A percentile compares a stretch with the other conserved stretches of the same genome.
These are phyloP conservation scores for Channallabes apus DNA, from an alignment of 2,797 vertebrate species.

Conservation along the genomic window DNA sequence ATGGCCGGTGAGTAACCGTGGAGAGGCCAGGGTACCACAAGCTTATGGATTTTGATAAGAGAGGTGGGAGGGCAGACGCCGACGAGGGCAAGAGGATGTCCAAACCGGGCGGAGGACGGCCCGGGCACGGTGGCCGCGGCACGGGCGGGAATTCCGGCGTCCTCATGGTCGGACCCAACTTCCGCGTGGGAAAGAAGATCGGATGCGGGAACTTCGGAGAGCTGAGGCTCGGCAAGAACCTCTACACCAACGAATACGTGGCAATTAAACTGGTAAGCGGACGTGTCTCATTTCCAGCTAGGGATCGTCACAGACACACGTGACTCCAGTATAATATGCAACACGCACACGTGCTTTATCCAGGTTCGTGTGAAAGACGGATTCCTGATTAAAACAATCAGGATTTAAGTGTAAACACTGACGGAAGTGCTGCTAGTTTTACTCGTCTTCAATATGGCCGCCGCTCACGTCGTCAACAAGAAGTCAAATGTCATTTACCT, in stretches of 20 bases:
- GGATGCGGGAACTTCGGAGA: constrained; percentile 98
- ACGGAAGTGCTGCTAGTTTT: neutral
- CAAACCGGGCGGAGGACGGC: constrained; percentile 84
- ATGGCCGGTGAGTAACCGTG: constrained; percentile 97
- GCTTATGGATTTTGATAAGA: constrained; percentile 99
- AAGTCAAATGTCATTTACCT: neutral
- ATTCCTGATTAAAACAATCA: neutral
- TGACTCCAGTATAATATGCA: neutral
- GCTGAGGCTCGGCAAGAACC: constrained; percentile 96
- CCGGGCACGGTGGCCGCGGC: constrained; percentile 83
- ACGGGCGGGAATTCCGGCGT: constrained; percentile 94
- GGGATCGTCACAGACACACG: neutral
- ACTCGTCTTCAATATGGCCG: neutral
- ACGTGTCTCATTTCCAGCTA: neutral
- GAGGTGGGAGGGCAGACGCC: constrained; percentile 95
- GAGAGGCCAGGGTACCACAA: constrained; percentile 99
- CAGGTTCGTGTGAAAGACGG: neutral
- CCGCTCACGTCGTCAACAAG: neutral
- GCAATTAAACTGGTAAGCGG: constrained; percentile 98
- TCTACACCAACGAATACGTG: constrained; percentile 98
- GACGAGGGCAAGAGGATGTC: constrained; percentile 98
- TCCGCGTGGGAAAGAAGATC: constrained; percentile 98
- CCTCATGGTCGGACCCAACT: constrained; percentile 99
- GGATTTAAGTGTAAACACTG: neutral
- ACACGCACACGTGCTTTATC: neutral